phyloP scores from a whole-genome alignment of 2,888 invertebrate genomes.

The Tricholauxania praeusta region DNA sequence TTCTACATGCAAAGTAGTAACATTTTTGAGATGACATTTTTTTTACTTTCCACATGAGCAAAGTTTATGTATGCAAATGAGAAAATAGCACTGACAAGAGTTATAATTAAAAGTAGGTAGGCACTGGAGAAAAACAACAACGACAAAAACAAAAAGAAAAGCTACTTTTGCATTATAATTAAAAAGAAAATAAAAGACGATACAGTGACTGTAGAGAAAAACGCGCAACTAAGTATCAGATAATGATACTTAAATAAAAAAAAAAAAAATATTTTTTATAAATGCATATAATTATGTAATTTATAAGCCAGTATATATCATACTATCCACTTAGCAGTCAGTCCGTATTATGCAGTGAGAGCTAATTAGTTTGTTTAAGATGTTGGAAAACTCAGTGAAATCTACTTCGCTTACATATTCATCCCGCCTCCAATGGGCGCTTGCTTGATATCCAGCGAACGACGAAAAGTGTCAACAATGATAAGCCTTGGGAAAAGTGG shows the following conservation, averaged over 20 bases:
- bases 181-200: constrained; percentile 31
- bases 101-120: too few relatives aligned
- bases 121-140: not conserved
- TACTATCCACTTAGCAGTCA: not conserved
- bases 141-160: constrained; percentile 18
- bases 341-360: constrained; percentile 30
- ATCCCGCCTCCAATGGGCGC: too few relatives aligned
- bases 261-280: constrained; percentile 13
- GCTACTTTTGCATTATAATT: constrained; percentile 31
- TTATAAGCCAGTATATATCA: not conserved
- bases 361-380: constrained; percentile 56
- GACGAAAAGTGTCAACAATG: constrained; percentile 33
- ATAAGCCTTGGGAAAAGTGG: constrained; percentile 16
- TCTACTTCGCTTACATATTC: too few relatives aligned
- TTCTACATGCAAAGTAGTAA: too few relatives aligned
- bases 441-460: not conserved
- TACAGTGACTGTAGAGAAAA: constrained; percentile 5
- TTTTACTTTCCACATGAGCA: too few relatives aligned
- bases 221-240: not conserved
- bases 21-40: too few relatives aligned
- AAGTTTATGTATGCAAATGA: too few relatives aligned
- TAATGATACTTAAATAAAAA: too few relatives aligned
- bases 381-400: constrained; percentile 46
- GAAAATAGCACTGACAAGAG: too few relatives aligned
- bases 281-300: constrained; percentile 25